These are phyloP conservation scores for Urocynchramus pylzowi DNA, from an alignment of 2,113 vertebrate species.

Conservation along the genomic window DNA sequence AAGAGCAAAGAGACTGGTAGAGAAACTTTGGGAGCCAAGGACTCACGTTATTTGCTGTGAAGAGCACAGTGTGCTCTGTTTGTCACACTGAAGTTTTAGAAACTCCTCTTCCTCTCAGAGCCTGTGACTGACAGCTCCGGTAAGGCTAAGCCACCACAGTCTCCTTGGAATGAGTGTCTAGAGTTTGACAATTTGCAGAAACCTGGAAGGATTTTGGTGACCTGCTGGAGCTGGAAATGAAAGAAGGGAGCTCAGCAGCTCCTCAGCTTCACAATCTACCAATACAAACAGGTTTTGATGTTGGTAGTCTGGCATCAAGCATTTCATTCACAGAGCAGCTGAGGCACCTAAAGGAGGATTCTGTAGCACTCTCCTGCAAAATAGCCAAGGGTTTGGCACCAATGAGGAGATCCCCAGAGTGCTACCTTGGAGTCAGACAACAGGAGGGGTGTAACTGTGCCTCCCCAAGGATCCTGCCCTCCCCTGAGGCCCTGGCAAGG, in stretches of 20 bases:
- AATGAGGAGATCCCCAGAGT: background rate
- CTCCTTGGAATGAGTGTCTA: background rate
- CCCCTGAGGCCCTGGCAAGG: rapidly evolving
- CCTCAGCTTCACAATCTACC: background rate
- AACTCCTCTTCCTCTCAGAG: background rate
- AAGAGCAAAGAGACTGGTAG: background rate
- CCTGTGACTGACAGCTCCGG: background rate
- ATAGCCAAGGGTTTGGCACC: background rate
- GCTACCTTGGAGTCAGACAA: background rate
- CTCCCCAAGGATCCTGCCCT: background rate
- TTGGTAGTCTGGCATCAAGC: background rate
- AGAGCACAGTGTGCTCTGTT: background rate
- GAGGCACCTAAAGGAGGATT: background rate
- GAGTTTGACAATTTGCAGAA: background rate
- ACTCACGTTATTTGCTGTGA: background rate
- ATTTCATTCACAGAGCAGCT: background rate
- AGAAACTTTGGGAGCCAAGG: background rate
- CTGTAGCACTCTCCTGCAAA: background rate
- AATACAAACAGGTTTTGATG: background rate
- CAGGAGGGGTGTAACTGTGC: background rate
- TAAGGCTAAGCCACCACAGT: background rate
- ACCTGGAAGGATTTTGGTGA: background rate
- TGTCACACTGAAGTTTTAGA: background rate
- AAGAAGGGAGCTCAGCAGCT: background rate
- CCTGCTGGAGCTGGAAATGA: background rate